Percentiles rank a stretch among this genome's conserved stretches.
These are phyloP conservation scores for Caenorhabditis latens DNA, from an alignment of 1,140 invertebrate species.

Conservation along the genomic window DNA sequence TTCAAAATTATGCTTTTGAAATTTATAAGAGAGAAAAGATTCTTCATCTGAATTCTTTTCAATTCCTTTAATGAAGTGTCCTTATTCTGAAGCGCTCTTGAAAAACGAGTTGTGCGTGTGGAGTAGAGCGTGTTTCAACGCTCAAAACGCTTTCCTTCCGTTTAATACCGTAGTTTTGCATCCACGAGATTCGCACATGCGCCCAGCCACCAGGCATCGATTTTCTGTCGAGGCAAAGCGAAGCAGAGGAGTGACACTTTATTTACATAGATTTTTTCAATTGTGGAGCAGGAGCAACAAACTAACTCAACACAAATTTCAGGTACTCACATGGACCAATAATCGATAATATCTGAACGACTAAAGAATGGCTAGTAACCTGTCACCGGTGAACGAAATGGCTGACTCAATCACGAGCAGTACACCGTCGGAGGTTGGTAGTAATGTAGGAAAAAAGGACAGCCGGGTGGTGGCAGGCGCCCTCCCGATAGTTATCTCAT, in stretches of 20 bases:
- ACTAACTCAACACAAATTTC: constrained; percentile 16
- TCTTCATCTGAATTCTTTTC: too few relatives aligned
- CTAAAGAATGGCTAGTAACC: constrained; percentile 29
- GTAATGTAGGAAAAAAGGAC: neutral
- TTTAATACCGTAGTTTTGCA: constrained; percentile 29
- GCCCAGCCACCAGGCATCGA: constrained; percentile 5
- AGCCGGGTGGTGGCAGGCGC: constrained; percentile 1
- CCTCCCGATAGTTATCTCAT: constrained; percentile 49
- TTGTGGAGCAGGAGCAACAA: constrained; percentile 1
- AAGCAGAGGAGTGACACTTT: constrained; percentile 26
- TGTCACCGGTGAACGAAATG: constrained; percentile 46
- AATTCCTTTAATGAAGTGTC: neutral
- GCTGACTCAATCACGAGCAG: constrained; percentile 55
- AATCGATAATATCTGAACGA: neutral
- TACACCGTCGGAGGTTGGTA: constrained; percentile 51
- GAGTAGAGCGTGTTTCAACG: constrained; percentile 4
- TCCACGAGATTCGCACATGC: constrained; percentile 55
- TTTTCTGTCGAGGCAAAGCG: constrained; percentile 10
- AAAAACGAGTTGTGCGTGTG: neutral
- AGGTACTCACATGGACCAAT: constrained; percentile 50
- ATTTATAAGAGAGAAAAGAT: too few relatives aligned
- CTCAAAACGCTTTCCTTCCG: constrained; percentile 33
- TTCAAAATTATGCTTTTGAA: too few relatives aligned
- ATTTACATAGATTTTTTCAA: constrained; percentile 52
- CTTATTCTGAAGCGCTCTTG: neutral